Conservation (phyloP, 2,797 vertebrate species). For the Spea hammondii region DNA sequence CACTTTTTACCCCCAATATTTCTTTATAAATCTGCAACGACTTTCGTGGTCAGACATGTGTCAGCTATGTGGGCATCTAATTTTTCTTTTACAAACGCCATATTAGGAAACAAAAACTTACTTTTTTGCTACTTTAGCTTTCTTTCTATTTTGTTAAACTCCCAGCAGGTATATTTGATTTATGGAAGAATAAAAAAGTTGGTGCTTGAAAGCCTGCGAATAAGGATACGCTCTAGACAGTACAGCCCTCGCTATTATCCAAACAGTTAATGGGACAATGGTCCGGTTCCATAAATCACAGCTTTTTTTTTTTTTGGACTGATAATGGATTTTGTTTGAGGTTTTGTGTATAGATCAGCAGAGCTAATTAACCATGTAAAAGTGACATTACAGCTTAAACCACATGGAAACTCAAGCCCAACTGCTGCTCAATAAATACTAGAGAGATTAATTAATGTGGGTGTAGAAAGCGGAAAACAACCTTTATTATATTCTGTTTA, state of each 20-base stretch:
- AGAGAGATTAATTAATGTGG: constrained; percentile 15
- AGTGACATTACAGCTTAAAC: constrained; percentile 37
- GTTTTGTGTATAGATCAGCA: constrained; percentile 22
- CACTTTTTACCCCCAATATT: too few species aligned
- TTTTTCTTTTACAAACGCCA: too few species aligned
- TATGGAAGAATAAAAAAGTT: constrained; percentile 3
- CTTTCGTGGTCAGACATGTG: too few species aligned
- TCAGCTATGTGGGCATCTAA: too few species aligned
- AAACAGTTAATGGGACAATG: constrained; percentile 12
- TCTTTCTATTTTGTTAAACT: too few species aligned
- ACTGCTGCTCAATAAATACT: not conserved
- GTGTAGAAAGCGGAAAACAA: constrained; percentile 3
- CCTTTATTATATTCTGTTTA: constrained; percentile 26
- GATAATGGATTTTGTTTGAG: constrained; percentile 12
- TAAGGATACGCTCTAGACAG: not conserved
- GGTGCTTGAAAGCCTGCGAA: not conserved
- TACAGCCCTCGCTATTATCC: constrained; percentile 2
- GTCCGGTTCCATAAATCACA: constrained; percentile 32
- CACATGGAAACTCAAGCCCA: not conserved
- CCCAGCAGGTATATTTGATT: constrained; percentile 24
- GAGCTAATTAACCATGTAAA: constrained; percentile 38
- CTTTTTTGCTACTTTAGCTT: too few species aligned
- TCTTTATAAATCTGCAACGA: too few species aligned
- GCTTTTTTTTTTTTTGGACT: constrained; percentile 12
- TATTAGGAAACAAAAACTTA: too few species aligned